Conservation (phyloP, 2,888 invertebrate species). For the Cephus pulcher region DNA sequence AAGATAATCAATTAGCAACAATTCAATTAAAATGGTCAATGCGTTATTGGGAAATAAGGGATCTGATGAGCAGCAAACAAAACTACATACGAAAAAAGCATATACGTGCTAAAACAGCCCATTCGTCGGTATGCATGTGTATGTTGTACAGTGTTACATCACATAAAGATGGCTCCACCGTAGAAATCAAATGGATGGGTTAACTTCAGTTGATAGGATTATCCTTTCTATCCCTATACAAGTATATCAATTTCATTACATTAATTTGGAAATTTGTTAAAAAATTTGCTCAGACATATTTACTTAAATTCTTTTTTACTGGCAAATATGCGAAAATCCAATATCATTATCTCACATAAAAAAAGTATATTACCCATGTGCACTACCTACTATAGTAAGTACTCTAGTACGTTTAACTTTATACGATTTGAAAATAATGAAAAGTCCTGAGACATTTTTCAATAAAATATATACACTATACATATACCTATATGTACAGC, state of each 20-base stretch:
- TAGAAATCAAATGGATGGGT: not conserved
- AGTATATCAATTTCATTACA: not conserved
- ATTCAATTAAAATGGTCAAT: slow-evolving; percentile 38
- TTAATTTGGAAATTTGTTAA: not conserved
- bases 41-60: slow-evolving; percentile 22
- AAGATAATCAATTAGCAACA: slow-evolving; percentile 38
- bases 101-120: not conserved
- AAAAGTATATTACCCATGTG: not conserved
- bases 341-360: not conserved
- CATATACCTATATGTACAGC: too few species aligned
- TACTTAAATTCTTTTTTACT: not conserved
- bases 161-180: not conserved
- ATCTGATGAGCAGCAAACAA: slow-evolving; percentile 21
- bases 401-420: too few species aligned
- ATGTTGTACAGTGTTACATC: not conserved
- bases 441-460: too few species aligned
- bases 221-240: not conserved
- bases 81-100: slow-evolving; percentile 11
- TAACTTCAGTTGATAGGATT: not conserved
- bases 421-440: too few species aligned
- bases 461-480: not conserved
- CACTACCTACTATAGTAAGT: too few species aligned
- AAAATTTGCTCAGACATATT: not conserved
- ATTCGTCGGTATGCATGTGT: too few species aligned
- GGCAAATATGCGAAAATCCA: not conserved